Evolutionary conservation across 2,113 vertebrate species (phyloP), one percentile per base, ranked within the genome.

Genomic region (Parus major): DNA sequence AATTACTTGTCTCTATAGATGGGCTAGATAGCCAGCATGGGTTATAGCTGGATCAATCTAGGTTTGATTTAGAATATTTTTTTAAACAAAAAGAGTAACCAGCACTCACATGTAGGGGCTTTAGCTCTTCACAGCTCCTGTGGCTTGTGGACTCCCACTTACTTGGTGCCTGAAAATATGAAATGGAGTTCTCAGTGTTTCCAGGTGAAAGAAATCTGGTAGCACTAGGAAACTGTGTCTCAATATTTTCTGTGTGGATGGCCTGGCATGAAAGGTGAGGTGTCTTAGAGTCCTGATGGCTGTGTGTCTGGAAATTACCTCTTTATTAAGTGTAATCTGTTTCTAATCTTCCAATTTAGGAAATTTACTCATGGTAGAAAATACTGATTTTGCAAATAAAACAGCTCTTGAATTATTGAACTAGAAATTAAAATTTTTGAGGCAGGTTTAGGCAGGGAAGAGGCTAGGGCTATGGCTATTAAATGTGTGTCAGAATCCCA

Each of bases 371-470:
- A 15, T 8, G 0, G 16, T 46, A 73, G 42, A 64, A 93, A 84
- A 87, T 8, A 15, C 10, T 42, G 29, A 31, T 68, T 68, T 80
- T 86, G 20, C 44, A 56, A 5, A 46, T 33, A 77, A 50, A 10
- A 0, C 10, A 47, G 8, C 5, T 71, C 57, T 19, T 55, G 11
- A 44, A 35, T 82, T 84, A 64, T 8, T 71, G 36, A 87, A 60
- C 46, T 31, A 29, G 44, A 83, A 84, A 84, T 75, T 29, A 42
- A 33, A 25, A 28, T 4, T 39, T 92, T 68, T 57, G 12, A 15
- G 15, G 4, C 1, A 33, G 15, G 2, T 1, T n/a, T 14, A 25
- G 4, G 2, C 1, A 22, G 10, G 31, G 7, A 50, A 59, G 36
- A 56, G 5, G 11, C 33, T n/a, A 70, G 25, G 39, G 66, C 59